Evolutionary conservation across 2,113 vertebrate species (phyloP).

Genomic region (Misgurnus anguillicaudatus): DNA sequence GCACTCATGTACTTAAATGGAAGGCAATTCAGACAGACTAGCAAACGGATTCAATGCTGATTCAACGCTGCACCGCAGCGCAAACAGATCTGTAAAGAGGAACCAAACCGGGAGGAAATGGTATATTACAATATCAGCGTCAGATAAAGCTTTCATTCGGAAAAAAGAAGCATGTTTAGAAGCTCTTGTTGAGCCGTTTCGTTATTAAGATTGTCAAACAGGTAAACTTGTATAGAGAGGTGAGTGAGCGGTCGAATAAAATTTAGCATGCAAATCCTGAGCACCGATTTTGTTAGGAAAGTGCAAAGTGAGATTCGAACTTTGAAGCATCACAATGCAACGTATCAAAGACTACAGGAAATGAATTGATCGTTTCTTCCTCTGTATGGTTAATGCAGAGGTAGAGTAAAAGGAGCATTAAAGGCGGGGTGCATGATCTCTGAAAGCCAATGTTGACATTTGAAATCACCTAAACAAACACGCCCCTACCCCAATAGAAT

Average conservation of each 20-base stretch:
- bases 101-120: not conserved
- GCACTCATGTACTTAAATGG: conserved; percentile 42
- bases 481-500: too few species aligned
- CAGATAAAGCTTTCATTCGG: conserved; percentile 31
- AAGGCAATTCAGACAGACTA: conserved; percentile 33
- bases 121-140: conserved; percentile 12
- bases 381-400: conserved; percentile 41
- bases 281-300: conserved; percentile 67
- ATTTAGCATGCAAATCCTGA: conserved; percentile 54
- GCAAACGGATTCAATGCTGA: not conserved
- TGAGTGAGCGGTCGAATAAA: conserved; percentile 44
- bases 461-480: too few species aligned
- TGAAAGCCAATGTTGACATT: too few species aligned
- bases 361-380: conserved; percentile 9
- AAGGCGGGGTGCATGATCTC: conserved; percentile 20
- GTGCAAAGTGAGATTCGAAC: conserved; percentile 58
- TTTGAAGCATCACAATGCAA: conserved; percentile 33
- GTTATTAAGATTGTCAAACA: conserved; percentile 39
- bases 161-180: conserved; percentile 3
- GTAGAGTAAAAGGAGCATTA: conserved; percentile 47
- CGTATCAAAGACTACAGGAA: not conserved
- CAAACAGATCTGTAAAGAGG: conserved; percentile 1
- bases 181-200: not conserved
- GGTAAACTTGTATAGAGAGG: conserved; percentile 16
- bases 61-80: not conserved